A percentile compares a stretch with the other conserved stretches of the same genome.
Conservation (phyloP, 2,113 vertebrate species). For the Antennarius striatus region DNA sequence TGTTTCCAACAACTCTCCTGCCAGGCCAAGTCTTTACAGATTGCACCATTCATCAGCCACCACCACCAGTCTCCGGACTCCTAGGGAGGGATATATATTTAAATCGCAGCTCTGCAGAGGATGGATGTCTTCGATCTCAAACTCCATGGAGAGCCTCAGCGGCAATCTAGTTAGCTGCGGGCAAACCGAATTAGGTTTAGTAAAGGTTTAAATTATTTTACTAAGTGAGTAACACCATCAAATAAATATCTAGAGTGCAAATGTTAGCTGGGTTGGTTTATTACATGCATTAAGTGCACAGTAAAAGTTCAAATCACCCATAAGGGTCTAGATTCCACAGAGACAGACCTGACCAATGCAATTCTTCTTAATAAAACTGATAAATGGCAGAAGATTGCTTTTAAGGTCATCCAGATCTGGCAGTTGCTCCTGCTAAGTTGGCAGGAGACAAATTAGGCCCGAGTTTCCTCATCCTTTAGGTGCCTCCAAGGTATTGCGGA, state of each 20-base stretch:
- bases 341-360: slow-evolving; percentile 29
- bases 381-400: slow-evolving; percentile 52
- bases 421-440: slow-evolving; percentile 43
- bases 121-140: no score
- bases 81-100: no score
- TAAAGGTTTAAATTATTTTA: no score
- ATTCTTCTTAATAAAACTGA: slow-evolving; percentile 64
- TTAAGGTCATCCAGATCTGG: slow-evolving; percentile 68
- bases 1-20: no score
- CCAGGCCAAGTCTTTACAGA: no score
- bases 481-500: slow-evolving; percentile 36
- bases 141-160: neutral
- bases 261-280: neutral
- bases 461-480: slow-evolving; percentile 38
- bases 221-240: neutral
- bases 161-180: no score
- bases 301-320: slow-evolving; percentile 28
- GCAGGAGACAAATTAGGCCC: slow-evolving; percentile 65
- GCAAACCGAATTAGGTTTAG: neutral
- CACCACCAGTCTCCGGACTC: no score
- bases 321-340: slow-evolving; percentile 36
- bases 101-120: no score
- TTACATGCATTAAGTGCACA: neutral
- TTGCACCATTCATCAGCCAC: no score
- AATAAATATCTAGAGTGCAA: slow-evolving; percentile 3